A percentile compares a stretch with the other conserved stretches of the same genome.
phyloP scores from a whole-genome alignment of 2,797 vertebrate species.

The Protosalanx chinensis region DNA sequence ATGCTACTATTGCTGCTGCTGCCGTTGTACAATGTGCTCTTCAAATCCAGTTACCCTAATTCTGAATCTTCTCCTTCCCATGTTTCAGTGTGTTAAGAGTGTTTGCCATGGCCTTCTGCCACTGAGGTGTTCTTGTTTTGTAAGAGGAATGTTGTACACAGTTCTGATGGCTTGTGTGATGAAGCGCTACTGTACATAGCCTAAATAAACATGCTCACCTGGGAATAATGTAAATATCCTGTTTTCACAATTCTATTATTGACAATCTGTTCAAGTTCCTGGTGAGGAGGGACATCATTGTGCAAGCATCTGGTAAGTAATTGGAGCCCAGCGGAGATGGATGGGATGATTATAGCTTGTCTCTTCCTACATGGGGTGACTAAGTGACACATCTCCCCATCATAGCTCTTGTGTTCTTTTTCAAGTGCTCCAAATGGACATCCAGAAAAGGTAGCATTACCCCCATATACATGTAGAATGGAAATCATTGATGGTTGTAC shows the following conservation, averaged over 20 bases:
- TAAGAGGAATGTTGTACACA: conserved; percentile 52
- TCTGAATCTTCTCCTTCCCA: conserved; percentile 13
- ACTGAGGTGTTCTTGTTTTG: conserved; percentile 41
- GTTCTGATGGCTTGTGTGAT: conserved; percentile 61
- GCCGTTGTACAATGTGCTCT: conserved; percentile 46
- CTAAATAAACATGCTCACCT: conserved; percentile 66
- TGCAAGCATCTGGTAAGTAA: conserved; percentile 68
- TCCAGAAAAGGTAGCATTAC: conserved; percentile 1
- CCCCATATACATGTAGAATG: background rate
- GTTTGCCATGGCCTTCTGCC: conserved; percentile 52
- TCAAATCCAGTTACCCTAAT: conserved; percentile 31
- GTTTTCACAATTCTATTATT: conserved; percentile 22
- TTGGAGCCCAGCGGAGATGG: conserved; percentile 60
- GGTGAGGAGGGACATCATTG: conserved; percentile 42
- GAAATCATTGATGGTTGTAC: background rate
- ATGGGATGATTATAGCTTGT: conserved; percentile 66
- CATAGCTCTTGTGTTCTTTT: conserved; percentile 30
- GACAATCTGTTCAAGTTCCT: background rate
- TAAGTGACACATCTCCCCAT: conserved; percentile 39
- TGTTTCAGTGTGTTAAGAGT: conserved; percentile 39
- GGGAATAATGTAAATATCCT: conserved; percentile 25
- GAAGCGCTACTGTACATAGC: conserved; percentile 73
- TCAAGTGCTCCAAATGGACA: conserved; percentile 7
- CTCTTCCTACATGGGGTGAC: conserved; percentile 38
- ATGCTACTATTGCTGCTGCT: conserved; percentile 41